phyloP scores from a whole-genome alignment of 2,888 invertebrate species.

The Tachina grossa region DNA sequence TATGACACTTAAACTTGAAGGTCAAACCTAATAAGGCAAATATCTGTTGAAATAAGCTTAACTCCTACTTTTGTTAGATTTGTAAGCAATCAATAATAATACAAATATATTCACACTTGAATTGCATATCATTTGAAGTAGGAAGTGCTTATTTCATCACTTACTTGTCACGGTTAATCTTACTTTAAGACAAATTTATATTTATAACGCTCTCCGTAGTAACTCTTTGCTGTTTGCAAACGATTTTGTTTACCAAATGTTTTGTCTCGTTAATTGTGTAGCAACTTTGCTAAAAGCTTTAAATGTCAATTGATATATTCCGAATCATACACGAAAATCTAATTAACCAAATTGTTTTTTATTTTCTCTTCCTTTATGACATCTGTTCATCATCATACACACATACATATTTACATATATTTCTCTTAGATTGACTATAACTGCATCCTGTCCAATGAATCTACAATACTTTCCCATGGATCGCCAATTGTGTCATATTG shows the following conservation, averaged over 20 bases:
- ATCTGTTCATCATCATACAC: background rate
- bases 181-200: constrained; percentile 20
- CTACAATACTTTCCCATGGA: constrained; percentile 98
- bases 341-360: constrained; percentile 32
- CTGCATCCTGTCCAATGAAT: constrained; percentile 98
- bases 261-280: constrained; percentile 33
- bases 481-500: constrained; percentile 95
- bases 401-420: background rate
- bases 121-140: too few relatives aligned
- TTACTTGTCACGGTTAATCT: too few relatives aligned
- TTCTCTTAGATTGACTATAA: constrained; percentile 89
- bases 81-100: too few relatives aligned
- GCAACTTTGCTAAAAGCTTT: constrained; percentile 47
- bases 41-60: too few relatives aligned
- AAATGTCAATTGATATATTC: constrained; percentile 29
- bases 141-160: too few relatives aligned
- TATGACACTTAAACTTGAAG: constrained; percentile 1
- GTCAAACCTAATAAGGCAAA: too few relatives aligned
- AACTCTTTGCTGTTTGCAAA: constrained; percentile 17
- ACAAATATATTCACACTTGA: too few relatives aligned
- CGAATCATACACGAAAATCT: background rate
- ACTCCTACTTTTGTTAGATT: too few relatives aligned
- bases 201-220: constrained; percentile 22
- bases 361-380: constrained; percentile 35
- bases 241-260: background rate